Base-by-base conservation (phyloP, 2,888 invertebrate genomes). In the Heliconius ethilla region DNA sequence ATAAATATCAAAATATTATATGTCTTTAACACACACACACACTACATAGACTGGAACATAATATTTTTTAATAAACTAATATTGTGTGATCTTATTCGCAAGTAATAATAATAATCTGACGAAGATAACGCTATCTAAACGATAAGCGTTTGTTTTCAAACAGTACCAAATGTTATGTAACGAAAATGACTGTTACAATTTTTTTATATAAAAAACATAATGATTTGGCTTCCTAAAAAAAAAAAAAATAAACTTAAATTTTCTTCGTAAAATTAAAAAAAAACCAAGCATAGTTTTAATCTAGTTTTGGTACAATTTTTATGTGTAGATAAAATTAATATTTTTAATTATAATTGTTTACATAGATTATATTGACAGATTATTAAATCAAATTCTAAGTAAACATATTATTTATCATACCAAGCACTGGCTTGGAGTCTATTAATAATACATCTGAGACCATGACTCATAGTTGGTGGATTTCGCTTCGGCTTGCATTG, bases 401-500 rank as follows among this genome's bases (percentile, higher is more conserved):
- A 59, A 72, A 25, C 40, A 22, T 29, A 55, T 70, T 18, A 51
- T 72, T 79, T 62, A 70, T 74, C 73, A 73, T 70, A 73, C 45
- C 22, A 0, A 33, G 25, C 6, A 79, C 62, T 62, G 55, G 75
- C 75, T 69, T 67, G 70, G 62, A 74, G 66, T 66, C 78, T 67
- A 69, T 59, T 77, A 72, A 70, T 62, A 70, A 25, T 37, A 66
- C 33, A 67, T 75, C 75, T 75, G 77, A 70, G 75, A 27, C 33
- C 67, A 75, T 80, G 80, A 78, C 66, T 76, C 78, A 78, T 67
- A 73, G 45, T 73, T 75, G 62, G 69, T 51, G 73, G 77, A 75
- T 80, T 76, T 65, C 69, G 69, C 75, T 77, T 70, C 75, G 69
- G 78, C 65, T 78, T 72, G 77, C 72, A 78, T 78, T 81, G 79